Evolutionary conservation across 1,140 invertebrate genomes (phyloP), one percentile per base, ranked within the genome.

Genomic region (Pygmarrhopalites habei): DNA sequence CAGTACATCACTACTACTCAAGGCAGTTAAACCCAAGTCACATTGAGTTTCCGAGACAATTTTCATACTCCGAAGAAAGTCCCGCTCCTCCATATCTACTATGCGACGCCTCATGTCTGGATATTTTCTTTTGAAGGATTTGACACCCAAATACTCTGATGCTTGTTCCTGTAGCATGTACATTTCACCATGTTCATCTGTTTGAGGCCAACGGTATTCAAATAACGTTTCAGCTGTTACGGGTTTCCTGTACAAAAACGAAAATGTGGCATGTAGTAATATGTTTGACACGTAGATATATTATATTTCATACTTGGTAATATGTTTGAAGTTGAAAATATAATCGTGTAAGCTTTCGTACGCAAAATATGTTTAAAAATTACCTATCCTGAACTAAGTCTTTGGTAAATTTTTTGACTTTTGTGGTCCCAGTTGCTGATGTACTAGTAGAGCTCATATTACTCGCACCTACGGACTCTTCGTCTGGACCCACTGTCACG

Each of bases 41-140:
- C 91, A 95, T 77, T 95, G 88, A 23, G 86, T 85, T 77, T 96
- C 93, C 25, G 88, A 88, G 1, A 95, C 92, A 51, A 94, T 79
- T 44, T 86, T 86, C 74, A 85, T 86, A 61, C 90, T 86, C 68
- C 86, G 83, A 1, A 96, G 81, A 79, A 86, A 95, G 74, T 90
- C 88, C 64, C 89, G 82, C 77, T 97, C 94, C 70, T 92, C 87
- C 77, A 90, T 89, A 56, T 92, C 89, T 23, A 95, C 86, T 47
- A 85, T 79, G 56, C 93, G 79, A 59, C 94, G 79, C 44, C 86
- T 85, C 15, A 96, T 74, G 76, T 94, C 90, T 43, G 93, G 92
- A 78, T 97, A 96, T 75, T 93, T 92, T 66, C 93, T 81, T 76
- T 95, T 95, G 74, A 98, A 97, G 32, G 92, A 94, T 72, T 94